Conservation (phyloP, 2,888 invertebrate species). For the Apamea sordens region DNA sequence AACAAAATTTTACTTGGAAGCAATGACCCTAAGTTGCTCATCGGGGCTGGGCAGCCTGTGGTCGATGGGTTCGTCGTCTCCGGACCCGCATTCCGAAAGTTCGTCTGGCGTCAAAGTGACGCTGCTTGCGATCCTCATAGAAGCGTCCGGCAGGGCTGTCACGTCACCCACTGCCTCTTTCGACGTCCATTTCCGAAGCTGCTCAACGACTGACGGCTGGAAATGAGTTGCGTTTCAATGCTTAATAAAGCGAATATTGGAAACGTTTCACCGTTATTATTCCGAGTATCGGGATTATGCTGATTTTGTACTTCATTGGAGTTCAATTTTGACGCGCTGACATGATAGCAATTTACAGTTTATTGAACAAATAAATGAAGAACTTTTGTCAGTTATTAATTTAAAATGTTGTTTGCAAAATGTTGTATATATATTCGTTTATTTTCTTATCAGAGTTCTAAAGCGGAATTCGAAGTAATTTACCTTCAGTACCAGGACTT, state of each 20-base stretch:
- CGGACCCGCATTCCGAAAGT: conserved; percentile 90
- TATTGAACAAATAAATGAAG: conserved; percentile 14
- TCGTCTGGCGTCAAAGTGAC: conserved; percentile 88
- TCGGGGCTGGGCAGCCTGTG: conserved; percentile 96
- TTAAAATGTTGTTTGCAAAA: conserved; percentile 16
- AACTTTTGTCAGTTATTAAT: conserved; percentile 13
- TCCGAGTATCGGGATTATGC: conserved; percentile 25
- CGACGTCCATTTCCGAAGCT: conserved; percentile 96
- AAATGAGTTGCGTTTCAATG: conserved; percentile 62
- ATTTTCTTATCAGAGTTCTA: background rate
- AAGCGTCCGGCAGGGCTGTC: conserved; percentile 94
- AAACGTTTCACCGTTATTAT: conserved; percentile 43
- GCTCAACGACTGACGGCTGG: conserved; percentile 95
- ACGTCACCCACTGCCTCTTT: conserved; percentile 95
- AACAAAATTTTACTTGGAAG: conserved; percentile 92
- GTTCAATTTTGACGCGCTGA: conserved; percentile 33
- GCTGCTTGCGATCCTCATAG: conserved; percentile 92
- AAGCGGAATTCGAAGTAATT: conserved; percentile 3
- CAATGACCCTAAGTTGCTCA: conserved; percentile 95
- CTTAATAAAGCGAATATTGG: conserved; percentile 54
- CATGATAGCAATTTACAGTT: conserved; percentile 30
- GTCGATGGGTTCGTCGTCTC: conserved; percentile 93
- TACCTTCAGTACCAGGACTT: background rate
- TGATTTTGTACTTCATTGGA: conserved; percentile 46
- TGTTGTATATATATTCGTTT: conserved; percentile 2